These are phyloP conservation scores for Tenthredo distinguenda DNA, from an alignment of 2,888 invertebrate species.

Conservation along the genomic window DNA sequence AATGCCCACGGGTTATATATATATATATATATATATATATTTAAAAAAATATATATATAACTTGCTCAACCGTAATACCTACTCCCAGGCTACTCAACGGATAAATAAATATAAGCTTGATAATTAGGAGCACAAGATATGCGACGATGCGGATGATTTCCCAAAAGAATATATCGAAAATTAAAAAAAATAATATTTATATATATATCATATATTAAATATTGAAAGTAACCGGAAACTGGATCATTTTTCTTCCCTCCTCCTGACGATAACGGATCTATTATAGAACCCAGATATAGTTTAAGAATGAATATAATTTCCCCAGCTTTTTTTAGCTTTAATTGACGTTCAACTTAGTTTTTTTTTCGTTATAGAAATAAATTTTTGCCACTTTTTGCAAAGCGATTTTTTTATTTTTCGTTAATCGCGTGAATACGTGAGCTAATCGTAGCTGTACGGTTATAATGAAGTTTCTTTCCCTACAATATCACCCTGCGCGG, in stretches of 20 bases:
- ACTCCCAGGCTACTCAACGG: slow-evolving; percentile 58
- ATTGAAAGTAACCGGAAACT: not conserved
- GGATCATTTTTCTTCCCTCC: not conserved
- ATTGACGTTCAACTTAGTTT: not conserved
- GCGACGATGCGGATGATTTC: slow-evolving; percentile 5
- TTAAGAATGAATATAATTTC: not conserved
- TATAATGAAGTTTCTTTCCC: not conserved
- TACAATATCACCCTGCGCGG: not conserved
- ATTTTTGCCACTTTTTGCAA: not conserved
- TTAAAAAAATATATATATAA: not conserved
- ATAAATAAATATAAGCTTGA: slow-evolving; percentile 71
- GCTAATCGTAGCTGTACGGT: not conserved
- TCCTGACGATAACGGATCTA: too few relatives aligned
- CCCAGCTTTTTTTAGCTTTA: not conserved
- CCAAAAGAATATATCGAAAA: not conserved
- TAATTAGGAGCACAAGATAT: slow-evolving; percentile 69
- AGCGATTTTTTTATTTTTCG: not conserved
- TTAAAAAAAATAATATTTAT: not conserved
- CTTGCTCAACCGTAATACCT: not conserved
- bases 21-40: not conserved
- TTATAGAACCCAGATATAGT: not conserved
- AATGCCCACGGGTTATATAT: not conserved
- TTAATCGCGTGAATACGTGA: slow-evolving; percentile 2
- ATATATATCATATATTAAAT: not conserved
- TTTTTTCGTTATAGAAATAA: not conserved